These are phyloP conservation scores for Eurytoma adleriae DNA, from an alignment of 2,888 invertebrate genomes.

Conservation along the genomic window DNA sequence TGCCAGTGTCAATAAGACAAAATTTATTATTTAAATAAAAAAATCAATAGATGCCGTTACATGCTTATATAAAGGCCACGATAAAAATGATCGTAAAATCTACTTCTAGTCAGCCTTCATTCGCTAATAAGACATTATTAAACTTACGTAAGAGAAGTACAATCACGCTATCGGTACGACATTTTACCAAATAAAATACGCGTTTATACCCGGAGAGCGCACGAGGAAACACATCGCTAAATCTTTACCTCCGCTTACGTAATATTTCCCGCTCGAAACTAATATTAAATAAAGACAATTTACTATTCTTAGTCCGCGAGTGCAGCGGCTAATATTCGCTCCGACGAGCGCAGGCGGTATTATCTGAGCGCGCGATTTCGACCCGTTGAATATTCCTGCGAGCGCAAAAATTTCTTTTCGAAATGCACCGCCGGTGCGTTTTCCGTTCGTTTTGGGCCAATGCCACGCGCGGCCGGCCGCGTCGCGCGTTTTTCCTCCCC, in stretches of 20 bases:
- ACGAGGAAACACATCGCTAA: not conserved
- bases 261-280: no score
- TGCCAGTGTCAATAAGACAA: not conserved
- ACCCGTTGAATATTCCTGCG: no score
- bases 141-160: conserved; percentile 34
- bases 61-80: conserved; percentile 15
- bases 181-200: conserved; percentile 26
- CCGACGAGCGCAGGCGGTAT: no score
- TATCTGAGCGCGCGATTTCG: no score
- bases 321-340: no score
- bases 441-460: no score
- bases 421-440: no score
- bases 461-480: no score
- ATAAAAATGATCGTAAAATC: conserved; percentile 38
- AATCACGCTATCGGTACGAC: conserved; percentile 6
- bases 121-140: conserved; percentile 49
- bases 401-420: no score
- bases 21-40: conserved; percentile 1
- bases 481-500: no score
- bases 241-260: not conserved
- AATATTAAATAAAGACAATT: conserved; percentile 1
- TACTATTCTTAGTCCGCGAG: not conserved
- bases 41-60: conserved; percentile 2
- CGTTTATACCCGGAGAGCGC: not conserved
- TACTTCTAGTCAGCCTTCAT: conserved; percentile 42